Evolutionary conservation across 2,888 invertebrate species (phyloP), one percentile per base, ranked within the genome.

Genomic region (Andricus quercusramuli): DNA sequence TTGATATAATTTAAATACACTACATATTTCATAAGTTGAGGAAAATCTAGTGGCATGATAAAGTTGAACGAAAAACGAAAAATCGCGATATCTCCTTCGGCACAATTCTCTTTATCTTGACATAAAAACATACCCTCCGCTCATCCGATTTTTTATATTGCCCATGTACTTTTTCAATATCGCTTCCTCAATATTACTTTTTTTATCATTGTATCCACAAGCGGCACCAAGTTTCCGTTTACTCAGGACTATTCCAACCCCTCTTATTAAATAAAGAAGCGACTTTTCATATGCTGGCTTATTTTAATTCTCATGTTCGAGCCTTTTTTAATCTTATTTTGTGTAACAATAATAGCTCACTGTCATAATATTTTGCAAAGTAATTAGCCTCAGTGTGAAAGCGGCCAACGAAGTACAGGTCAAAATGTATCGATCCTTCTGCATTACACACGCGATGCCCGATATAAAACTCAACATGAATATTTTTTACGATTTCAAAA

Each of bases 361-460:
- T n/a, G 22, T 66, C 41, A 37, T 66, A 22, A 66, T 32, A 9
- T 41, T 37, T n/a, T 37, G 66, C 4, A 66, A 20, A 66, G 41
- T 37, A 37, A 66, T 66, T 66, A 66, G 37, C 32, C 66, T 37
- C 9, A 37, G 66, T 37, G 37, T 37, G 37, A 66, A 66, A n/a
- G 32, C 37, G 66, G 37, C 37, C 32, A 37, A 66, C 32, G 32
- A 66, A 66, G 66, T 37, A 66, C 66, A 66, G 37, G 37, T 66
- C 37, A 66, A 66, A 66, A 66, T 66, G 8, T 66, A 66, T 66
- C 66, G 66, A 66, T 66, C 66, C 32, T 37, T 20, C 66, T 17
- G 29, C 17, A 66, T 9, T 15, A 20, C 32, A 20, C 66, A 66
- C 66, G 66, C 66, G 66, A 66, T 66, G 20, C 37, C 37, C 3